Percentiles rank a stretch among this genome's conserved stretches.
Conservation (phyloP, 2,113 vertebrate genomes). For the Laterallus jamaicensis region DNA sequence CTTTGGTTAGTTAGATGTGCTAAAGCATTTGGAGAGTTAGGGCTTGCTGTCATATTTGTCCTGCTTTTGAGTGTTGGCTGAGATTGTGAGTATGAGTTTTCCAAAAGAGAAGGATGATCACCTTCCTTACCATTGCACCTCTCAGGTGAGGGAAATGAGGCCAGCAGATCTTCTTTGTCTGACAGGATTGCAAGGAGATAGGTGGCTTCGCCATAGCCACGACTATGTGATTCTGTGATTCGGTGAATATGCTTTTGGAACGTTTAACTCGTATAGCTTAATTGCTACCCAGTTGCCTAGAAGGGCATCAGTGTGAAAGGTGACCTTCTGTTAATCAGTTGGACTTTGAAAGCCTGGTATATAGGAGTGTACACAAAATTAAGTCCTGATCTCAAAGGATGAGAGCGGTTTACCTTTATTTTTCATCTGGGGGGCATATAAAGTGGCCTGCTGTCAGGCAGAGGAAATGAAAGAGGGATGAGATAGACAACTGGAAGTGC, state of each 20-base stretch:
- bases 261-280: background rate
- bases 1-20: background rate
- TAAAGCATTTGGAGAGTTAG: background rate
- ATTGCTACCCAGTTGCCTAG: background rate
- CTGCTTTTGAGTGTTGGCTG: background rate
- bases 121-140: accelerated
- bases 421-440: slow-evolving; percentile 40
- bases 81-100: background rate
- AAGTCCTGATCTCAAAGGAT: slow-evolving; percentile 2
- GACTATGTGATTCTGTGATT: too few species aligned
- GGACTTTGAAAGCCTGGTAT: background rate
- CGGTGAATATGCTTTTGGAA: too few species aligned
- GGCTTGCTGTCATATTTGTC: background rate
- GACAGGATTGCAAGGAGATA: background rate
- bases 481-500: slow-evolving; percentile 50
- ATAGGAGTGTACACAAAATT: background rate
- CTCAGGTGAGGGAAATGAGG: accelerated
- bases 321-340: accelerated
- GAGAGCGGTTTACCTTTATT: slow-evolving; percentile 8
- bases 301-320: background rate
- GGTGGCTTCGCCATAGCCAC: background rate
- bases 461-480: slow-evolving; percentile 74
- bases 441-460: slow-evolving; percentile 45
- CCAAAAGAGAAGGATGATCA: accelerated
- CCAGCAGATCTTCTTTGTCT: background rate